Percentiles rank a stretch among this genome's conserved stretches.
phyloP scores from a whole-genome alignment of 2,797 vertebrate species.

The Hybognathus amarus region DNA sequence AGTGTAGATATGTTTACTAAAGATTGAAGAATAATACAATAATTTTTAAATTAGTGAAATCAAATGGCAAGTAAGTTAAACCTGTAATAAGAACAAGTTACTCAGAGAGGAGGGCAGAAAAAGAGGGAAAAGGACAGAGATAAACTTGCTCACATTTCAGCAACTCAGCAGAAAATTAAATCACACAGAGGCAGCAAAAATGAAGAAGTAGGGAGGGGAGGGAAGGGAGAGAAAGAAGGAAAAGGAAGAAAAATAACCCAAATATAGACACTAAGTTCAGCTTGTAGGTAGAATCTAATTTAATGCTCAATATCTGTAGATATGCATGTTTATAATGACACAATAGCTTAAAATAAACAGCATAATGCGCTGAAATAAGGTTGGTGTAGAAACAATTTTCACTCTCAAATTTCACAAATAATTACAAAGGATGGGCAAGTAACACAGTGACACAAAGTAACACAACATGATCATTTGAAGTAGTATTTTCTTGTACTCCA shows the following conservation, averaged over 20 bases:
- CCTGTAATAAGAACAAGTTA: conserved; percentile 13
- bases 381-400: background rate
- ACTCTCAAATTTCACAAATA: background rate
- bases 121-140: conserved; percentile 49
- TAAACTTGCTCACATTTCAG: conserved; percentile 68
- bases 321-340: background rate
- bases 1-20: background rate
- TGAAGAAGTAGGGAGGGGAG: conserved; percentile 39
- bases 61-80: background rate
- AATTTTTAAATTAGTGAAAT: background rate
- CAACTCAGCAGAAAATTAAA: conserved; percentile 71
- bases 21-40: background rate
- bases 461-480: background rate
- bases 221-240: background rate
- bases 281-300: background rate
- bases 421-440: too few relatives aligned
- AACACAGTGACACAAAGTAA: too few relatives aligned
- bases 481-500: background rate
- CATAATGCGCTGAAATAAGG: background rate
- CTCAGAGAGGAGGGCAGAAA: conserved; percentile 18
- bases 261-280: background rate
- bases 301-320: background rate
- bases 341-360: background rate
- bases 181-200: conserved; percentile 62
- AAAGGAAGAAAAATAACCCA: background rate